Percentiles rank a stretch among this genome's conserved stretches.
phyloP scores from a whole-genome alignment of 2,797 vertebrate species.

The Darevskia mixta region DNA sequence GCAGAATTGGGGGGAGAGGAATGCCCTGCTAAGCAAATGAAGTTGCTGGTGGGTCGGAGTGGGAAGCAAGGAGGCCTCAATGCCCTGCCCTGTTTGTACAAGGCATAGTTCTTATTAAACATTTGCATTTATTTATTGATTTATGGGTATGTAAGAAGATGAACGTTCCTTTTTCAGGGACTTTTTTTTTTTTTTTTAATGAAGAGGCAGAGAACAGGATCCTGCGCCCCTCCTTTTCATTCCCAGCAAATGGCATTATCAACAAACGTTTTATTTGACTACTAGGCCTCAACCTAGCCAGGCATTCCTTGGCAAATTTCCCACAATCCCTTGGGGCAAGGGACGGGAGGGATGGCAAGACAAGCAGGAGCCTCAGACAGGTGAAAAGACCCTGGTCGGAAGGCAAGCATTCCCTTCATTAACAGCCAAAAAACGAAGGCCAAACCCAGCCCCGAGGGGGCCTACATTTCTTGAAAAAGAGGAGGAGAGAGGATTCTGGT shows the following conservation, averaged over 20 bases:
- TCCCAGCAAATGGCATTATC: background rate
- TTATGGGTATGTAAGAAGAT: no score
- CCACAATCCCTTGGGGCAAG: background rate
- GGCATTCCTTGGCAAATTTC: background rate
- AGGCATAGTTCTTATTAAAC: background rate
- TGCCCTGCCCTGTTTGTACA: background rate
- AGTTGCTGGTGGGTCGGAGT: background rate
- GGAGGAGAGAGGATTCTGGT: background rate
- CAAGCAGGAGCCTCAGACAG: background rate
- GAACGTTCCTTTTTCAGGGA: no score
- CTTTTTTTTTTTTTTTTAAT: no score
- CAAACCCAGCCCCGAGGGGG: background rate
- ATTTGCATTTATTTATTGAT: background rate
- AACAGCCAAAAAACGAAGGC: background rate
- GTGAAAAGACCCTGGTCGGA: background rate
- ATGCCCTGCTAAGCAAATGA: background rate
- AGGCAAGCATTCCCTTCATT: background rate
- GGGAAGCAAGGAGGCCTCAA: background rate
- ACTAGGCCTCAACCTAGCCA: background rate
- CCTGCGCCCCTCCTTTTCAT: background rate
- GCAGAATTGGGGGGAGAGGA: background rate
- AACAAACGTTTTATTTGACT: background rate
- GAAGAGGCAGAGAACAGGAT: background rate
- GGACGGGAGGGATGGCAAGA: constrained; percentile 2
- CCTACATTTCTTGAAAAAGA: background rate